Evolutionary conservation across 2,797 vertebrate genomes (phyloP), one percentile per base, ranked within the genome.

Genomic region (Neomorphus geoffroyi): DNA sequence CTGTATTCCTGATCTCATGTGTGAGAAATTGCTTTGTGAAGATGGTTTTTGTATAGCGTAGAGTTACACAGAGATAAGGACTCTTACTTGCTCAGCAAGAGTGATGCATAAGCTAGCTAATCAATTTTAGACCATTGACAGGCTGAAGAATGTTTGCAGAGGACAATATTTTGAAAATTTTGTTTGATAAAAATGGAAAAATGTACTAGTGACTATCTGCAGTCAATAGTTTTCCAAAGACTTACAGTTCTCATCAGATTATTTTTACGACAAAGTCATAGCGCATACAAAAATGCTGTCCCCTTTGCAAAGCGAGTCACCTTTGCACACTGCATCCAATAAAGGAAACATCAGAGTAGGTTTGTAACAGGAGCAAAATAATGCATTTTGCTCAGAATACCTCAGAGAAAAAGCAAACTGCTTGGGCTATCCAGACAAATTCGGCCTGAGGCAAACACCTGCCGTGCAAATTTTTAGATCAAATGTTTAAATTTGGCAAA

Each of bases 381-480:
- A 65, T 43, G 17, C 19, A 22, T 90, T 94, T 91, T 90, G 12
- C 32, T 33, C 73, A 69, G 41, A 88, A 77, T 48, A 73, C 23
- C 60, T 73, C 6, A 51, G 21, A 43, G 48, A 64, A 70, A 66
- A 58, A 28, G 4, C 32, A 73, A 92, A 45, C 28, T 60, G 4
- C 23, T 54, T 93, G 35, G 74, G 28, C 28, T 93, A 80, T 50
- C 67, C 84, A 92, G 81, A 84, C 3, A 41, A 66, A 74, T 53
- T 54, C 22, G 74, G 48, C 80, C 80, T 64, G 9, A 89, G 67
- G 80, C 57, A 70, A 94, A 89, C 80, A 96, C 78, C 81, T 90
- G 84, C 56, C 53, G 80, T 32, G 27, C 8, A 46, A 39, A 82
- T 43, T 94, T 93, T 94, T 80, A 90, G 65, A 87, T 80, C 37